phyloP scores from a whole-genome alignment of 2,888 invertebrate genomes.

The Apamea epomidion region DNA sequence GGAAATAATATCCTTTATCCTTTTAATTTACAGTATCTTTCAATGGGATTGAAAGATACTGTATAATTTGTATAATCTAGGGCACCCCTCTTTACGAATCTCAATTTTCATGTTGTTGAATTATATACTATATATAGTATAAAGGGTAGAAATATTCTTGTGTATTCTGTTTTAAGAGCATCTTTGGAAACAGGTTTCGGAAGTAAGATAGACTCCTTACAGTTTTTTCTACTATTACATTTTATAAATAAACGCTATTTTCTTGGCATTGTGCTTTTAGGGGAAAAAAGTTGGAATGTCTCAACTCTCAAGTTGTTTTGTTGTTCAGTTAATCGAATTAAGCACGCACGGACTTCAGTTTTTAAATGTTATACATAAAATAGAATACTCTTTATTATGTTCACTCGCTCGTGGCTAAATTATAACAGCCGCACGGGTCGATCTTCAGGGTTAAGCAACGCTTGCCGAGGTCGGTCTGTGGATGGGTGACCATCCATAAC shows the following conservation, averaged over 20 bases:
- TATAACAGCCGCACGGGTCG: too few species aligned
- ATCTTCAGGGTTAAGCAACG: too few species aligned
- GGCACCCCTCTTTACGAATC: constrained; percentile 34
- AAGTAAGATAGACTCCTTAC: constrained; percentile 5
- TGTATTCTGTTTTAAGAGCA: constrained; percentile 15
- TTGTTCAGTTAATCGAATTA: neutral
- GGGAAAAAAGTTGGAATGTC: neutral
- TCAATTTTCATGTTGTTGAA: constrained; percentile 42
- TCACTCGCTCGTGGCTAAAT: too few species aligned
- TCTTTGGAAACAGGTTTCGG: constrained; percentile 24
- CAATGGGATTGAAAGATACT: constrained; percentile 65
- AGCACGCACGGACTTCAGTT: neutral
- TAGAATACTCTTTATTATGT: neutral
- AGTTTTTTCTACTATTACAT: neutral
- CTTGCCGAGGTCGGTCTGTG: too few species aligned
- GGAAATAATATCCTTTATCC: constrained; percentile 68
- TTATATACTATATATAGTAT: too few species aligned
- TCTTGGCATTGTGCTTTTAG: neutral
- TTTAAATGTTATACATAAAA: neutral
- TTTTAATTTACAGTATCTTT: constrained; percentile 51
- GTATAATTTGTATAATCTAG: constrained; percentile 61
- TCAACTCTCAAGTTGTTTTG: neutral
- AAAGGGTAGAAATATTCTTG: constrained; percentile 39
- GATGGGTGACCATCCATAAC: too few species aligned
- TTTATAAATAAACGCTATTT: neutral